These are phyloP conservation scores for Eupelmus urozonus DNA, from an alignment of 2,888 invertebrate species.

Conservation along the genomic window DNA sequence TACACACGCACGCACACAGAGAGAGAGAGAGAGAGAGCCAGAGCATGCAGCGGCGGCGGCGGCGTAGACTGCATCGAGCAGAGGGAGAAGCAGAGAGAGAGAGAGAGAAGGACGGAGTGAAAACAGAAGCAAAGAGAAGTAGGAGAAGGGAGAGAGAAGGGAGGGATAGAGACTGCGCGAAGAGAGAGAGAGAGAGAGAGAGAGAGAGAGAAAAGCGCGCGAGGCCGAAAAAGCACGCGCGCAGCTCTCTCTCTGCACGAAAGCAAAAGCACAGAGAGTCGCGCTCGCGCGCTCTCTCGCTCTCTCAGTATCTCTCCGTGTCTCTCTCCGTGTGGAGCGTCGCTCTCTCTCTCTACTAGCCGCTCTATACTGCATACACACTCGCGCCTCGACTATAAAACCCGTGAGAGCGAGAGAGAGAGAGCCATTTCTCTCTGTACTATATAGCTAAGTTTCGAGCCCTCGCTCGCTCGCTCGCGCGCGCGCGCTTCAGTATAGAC, in stretches of 20 bases:
- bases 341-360: no score
- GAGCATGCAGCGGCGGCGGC: no score
- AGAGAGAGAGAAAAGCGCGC: slow-evolving; percentile 19
- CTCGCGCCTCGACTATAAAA: no score
- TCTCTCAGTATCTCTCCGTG: neutral
- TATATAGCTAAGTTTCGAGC: no score
- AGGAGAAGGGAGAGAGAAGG: neutral
- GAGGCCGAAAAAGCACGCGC: slow-evolving; percentile 40
- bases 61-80: neutral
- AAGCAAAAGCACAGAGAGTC: slow-evolving; percentile 33
- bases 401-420: no score
- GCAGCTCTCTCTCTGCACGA: slow-evolving; percentile 4
- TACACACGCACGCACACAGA: neutral
- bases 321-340: no score
- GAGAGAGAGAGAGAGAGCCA: slow-evolving; percentile 13
- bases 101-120: slow-evolving; percentile 10
- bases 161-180: neutral
- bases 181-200: slow-evolving; percentile 16
- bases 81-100: no score
- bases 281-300: no score
- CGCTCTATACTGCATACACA: no score
- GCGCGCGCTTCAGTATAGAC: neutral
- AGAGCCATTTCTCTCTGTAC: no score
- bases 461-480: no score
- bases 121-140: slow-evolving; percentile 29